phyloP scores from a whole-genome alignment of 2,113 vertebrate genomes.

The Boleophthalmus pectinirostris region DNA sequence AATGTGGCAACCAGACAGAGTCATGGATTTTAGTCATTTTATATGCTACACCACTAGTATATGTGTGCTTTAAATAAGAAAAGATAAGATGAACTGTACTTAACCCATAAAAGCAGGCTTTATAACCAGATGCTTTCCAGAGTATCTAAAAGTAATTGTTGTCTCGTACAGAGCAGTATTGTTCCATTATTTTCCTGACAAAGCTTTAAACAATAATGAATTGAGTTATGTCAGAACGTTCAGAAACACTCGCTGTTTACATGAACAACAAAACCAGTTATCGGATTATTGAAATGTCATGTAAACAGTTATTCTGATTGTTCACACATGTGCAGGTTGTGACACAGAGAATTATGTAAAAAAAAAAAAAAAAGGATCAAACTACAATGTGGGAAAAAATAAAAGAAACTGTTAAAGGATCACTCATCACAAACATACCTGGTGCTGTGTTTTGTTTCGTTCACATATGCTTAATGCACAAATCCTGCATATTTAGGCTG shows the following conservation, averaged over 20 bases:
- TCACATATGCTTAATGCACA: too few species aligned
- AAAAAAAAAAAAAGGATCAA: too few species aligned
- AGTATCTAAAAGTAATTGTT: not conserved
- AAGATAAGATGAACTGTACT: not conserved
- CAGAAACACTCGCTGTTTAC: not conserved
- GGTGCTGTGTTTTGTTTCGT: too few species aligned
- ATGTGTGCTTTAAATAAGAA: not conserved
- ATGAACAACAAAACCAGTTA: too few species aligned
- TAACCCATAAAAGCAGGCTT: not conserved
- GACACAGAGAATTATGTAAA: too few species aligned
- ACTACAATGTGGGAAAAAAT: too few species aligned
- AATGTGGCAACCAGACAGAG: conserved; percentile 1
- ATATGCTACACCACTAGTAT: not conserved
- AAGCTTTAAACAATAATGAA: not conserved
- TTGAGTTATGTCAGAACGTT: not conserved
- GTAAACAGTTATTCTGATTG: too few species aligned
- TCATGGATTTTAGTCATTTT: not conserved
- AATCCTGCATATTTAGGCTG: too few species aligned
- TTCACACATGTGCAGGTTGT: too few species aligned
- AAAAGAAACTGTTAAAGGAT: too few species aligned
- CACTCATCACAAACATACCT: too few species aligned
- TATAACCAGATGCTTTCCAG: not conserved
- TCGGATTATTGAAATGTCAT: too few species aligned
- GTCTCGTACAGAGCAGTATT: not conserved
- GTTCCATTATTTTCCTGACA: not conserved